These are phyloP conservation scores for Coelinius sp. DNA, from an alignment of 2,888 invertebrate species.

Conservation along the genomic window DNA sequence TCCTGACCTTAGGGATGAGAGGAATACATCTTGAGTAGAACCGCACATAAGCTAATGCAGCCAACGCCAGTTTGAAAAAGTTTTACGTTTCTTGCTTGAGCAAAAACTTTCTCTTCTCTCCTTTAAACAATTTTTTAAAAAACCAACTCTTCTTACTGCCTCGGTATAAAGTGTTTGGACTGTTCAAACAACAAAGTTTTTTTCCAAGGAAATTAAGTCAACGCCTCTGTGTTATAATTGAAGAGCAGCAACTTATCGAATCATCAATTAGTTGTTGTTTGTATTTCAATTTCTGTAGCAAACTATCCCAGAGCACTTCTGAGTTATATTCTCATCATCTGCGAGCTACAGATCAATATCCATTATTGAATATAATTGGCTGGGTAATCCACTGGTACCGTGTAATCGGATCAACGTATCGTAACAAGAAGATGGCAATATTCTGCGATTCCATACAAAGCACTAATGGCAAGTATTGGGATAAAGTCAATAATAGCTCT, in stretches of 20 bases:
- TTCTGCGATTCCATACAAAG: background rate
- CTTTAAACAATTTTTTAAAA: conserved; percentile 20
- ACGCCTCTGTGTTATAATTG: background rate
- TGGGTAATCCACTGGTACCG: background rate
- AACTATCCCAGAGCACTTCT: background rate
- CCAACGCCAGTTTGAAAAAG: conserved; percentile 30
- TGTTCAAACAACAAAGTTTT: conserved; percentile 17
- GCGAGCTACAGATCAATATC: background rate
- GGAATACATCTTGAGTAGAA: conserved; percentile 33
- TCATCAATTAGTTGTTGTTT: background rate
- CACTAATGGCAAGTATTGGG: background rate
- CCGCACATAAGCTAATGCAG: conserved; percentile 41
- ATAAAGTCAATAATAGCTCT: background rate
- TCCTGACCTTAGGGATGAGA: conserved; percentile 6
- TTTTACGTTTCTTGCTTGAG: conserved; percentile 28
- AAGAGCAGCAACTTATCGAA: background rate
- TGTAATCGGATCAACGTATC: background rate
- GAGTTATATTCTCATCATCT: background rate
- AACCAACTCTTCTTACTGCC: background rate
- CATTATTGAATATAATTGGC: conserved; percentile 3
- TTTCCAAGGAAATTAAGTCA: conserved; percentile 7
- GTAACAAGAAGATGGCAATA: background rate
- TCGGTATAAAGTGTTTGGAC: conserved; percentile 7
- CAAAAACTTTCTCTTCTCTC: conserved; percentile 9
- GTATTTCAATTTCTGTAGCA: background rate